Conservation (phyloP, 2,113 vertebrate species). For the Aptenodytes forsteri region DNA sequence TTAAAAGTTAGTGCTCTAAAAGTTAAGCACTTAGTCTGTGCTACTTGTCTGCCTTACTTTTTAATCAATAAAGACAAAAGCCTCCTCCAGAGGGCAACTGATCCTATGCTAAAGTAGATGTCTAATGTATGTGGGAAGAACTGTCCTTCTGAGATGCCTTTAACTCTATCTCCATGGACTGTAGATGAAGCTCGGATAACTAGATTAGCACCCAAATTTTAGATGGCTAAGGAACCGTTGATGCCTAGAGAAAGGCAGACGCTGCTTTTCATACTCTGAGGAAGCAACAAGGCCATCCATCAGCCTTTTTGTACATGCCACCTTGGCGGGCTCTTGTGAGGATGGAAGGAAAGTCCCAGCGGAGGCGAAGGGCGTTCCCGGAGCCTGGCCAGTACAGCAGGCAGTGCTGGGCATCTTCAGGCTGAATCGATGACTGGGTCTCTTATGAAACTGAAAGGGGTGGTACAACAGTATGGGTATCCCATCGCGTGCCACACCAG, state of each 20-base stretch:
- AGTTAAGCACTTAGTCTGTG: background rate
- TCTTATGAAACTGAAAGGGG: background rate
- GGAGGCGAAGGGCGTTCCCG: background rate
- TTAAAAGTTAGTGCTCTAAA: background rate
- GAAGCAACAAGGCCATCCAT: background rate
- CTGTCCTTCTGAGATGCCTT: background rate
- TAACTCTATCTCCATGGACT: background rate
- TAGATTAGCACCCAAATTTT: background rate
- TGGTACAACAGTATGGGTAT: background rate
- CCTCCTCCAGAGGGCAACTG: background rate
- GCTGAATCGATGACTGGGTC: accelerated
- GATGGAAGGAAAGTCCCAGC: background rate
- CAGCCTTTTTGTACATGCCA: accelerated
- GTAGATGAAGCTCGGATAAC: background rate
- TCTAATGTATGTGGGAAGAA: background rate
- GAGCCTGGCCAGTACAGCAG: background rate
- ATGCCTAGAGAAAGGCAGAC: background rate
- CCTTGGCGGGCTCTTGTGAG: background rate
- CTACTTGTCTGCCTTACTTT: background rate
- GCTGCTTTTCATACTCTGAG: background rate
- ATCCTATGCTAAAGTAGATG: background rate
- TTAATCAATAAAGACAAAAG: background rate
- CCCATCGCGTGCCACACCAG: accelerated
- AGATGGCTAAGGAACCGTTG: background rate
- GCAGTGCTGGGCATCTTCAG: background rate